Evolutionary conservation across 1,140 invertebrate genomes (phyloP).

Genomic region (Hylyphantes graminicola): DNA sequence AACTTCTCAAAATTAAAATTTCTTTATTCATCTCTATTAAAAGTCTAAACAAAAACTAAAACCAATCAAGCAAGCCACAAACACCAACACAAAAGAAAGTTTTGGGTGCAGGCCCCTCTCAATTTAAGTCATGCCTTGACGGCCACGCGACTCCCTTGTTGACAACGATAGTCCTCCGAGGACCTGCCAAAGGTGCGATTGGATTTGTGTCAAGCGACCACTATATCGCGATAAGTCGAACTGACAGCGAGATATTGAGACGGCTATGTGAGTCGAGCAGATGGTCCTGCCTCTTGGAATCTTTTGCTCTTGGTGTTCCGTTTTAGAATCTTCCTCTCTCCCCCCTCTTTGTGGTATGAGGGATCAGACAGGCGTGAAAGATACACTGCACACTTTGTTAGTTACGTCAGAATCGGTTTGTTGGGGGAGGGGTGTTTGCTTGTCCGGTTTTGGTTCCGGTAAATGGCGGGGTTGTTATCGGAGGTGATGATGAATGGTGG

Average conservation of each 20-base stretch:
- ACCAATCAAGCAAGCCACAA: too few relatives aligned
- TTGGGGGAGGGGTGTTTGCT: conserved; percentile 30
- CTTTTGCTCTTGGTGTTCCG: conserved; percentile 27
- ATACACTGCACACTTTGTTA: conserved; percentile 54
- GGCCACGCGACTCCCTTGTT: conserved; percentile 32
- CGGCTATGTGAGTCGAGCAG: conserved; percentile 50
- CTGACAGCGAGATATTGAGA: conserved; percentile 45
- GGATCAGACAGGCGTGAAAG: conserved; percentile 57
- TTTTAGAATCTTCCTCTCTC: too few relatives aligned
- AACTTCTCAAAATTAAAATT: too few relatives aligned
- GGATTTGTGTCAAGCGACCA: conserved; percentile 55
- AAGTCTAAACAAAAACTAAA: background rate
- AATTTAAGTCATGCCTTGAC: conserved; percentile 37
- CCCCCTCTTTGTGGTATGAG: conserved; percentile 14
- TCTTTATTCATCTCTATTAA: too few relatives aligned
- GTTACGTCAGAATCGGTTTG: conserved; percentile 39
- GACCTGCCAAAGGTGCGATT: conserved; percentile 23
- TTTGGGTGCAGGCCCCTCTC: background rate
- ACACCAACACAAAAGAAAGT: background rate
- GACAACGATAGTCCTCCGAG: conserved; percentile 44
- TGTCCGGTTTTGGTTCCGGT: conserved; percentile 5
- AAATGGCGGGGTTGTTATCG: too few relatives aligned
- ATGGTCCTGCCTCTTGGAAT: conserved; percentile 40
- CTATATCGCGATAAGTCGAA: conserved; percentile 52
- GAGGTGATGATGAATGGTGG: too few relatives aligned